These are phyloP conservation scores for Microchrysa polita DNA, from an alignment of 2,888 invertebrate genomes.

Conservation along the genomic window DNA sequence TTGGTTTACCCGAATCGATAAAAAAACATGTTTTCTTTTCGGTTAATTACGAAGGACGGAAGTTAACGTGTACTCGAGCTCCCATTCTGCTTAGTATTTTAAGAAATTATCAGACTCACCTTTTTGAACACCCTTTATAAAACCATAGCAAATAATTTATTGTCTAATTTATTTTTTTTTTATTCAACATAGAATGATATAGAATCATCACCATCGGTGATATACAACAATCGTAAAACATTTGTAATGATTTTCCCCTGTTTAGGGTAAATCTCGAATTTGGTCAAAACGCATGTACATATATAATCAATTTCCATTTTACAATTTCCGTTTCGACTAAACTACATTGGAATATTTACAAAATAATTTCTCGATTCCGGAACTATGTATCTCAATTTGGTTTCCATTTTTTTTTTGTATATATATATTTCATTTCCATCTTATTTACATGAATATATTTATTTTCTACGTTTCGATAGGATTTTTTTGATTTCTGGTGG, in stretches of 20 bases:
- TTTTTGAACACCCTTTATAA: too few species aligned
- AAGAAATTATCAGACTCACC: too few species aligned
- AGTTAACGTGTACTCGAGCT: too few species aligned
- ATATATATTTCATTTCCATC: background rate
- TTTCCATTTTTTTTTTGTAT: constrained; percentile 17
- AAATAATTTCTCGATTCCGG: constrained; percentile 42
- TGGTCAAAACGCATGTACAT: background rate
- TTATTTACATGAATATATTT: constrained; percentile 47
- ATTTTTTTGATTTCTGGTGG: constrained; percentile 4
- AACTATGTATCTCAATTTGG: too few species aligned
- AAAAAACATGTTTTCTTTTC: too few species aligned
- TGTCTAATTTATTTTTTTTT: background rate
- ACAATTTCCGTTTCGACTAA: constrained; percentile 39
- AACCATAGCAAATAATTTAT: background rate
- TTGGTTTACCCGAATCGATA: too few species aligned
- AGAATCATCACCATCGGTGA: background rate
- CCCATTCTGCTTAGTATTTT: too few species aligned
- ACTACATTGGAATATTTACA: constrained; percentile 50
- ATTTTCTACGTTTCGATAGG: constrained; percentile 20
- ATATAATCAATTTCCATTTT: too few species aligned
- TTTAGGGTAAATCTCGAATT: background rate
- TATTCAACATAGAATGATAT: background rate
- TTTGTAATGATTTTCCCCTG: constrained; percentile 3
- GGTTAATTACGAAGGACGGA: too few species aligned
- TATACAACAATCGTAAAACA: constrained; percentile 3